Evolutionary conservation across 2,113 vertebrate species (phyloP).

Genomic region (Platysteira castanea): DNA sequence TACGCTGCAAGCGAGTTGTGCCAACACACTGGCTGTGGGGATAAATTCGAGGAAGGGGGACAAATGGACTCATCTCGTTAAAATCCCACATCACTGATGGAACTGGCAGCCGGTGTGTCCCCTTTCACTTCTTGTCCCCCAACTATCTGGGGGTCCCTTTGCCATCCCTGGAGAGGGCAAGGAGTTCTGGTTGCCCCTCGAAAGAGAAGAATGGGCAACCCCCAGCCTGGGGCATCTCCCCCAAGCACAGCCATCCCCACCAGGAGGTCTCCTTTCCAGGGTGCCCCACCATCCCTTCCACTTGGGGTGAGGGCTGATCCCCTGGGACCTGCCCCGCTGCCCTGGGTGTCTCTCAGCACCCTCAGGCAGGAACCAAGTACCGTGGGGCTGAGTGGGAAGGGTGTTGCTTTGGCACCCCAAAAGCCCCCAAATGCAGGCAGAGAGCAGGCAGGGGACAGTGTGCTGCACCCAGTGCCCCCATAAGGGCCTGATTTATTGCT

Average conservation of each 20-base stretch:
- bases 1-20: rapidly evolving
- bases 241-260: rapidly evolving
- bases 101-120: neutral
- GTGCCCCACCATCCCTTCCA: neutral
- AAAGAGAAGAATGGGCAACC: neutral
- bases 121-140: neutral
- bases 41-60: neutral
- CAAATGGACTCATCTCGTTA: neutral
- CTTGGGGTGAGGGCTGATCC: neutral
- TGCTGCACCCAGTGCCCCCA: neutral
- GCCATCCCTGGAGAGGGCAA: neutral
- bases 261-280: neutral
- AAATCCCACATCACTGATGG: neutral
- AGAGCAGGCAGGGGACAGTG: neutral
- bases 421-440: neutral
- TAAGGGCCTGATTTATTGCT: conserved; percentile 8
- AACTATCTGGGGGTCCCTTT: neutral
- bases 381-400: rapidly evolving
- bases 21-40: neutral
- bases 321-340: neutral
- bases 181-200: neutral
- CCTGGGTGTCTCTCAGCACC: rapidly evolving
- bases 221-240: neutral
- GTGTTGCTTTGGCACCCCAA: neutral
- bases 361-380: neutral